phyloP scores from a whole-genome alignment of 1,140 invertebrate species.

The Micrasema minimum region DNA sequence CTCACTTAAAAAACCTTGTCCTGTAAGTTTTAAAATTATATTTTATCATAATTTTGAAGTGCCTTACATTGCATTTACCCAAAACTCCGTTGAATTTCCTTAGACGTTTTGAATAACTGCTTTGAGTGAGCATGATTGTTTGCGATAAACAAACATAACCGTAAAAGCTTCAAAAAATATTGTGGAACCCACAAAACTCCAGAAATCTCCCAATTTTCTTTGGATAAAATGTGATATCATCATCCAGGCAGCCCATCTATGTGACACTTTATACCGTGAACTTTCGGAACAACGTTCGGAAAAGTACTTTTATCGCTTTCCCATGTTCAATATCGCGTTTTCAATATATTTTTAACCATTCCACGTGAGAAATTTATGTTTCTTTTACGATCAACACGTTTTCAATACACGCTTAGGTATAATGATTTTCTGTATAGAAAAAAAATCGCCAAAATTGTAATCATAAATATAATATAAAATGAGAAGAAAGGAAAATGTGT shows the following conservation, averaged over 20 bases:
- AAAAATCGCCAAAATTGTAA: not conserved
- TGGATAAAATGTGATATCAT: constrained; percentile 24
- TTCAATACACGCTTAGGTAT: not conserved
- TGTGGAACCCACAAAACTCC: not conserved
- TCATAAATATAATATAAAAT: not conserved
- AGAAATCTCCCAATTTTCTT: constrained; percentile 4
- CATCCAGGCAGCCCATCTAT: constrained; percentile 2
- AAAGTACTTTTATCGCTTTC: constrained; percentile 1
- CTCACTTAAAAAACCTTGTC: too few species aligned
- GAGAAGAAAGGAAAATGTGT: too few species aligned
- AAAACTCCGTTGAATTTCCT: too few species aligned
- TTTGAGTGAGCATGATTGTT: constrained; percentile 7
- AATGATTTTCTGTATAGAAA: not conserved
- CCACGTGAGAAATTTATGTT: not conserved
- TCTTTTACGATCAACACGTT: not conserved
- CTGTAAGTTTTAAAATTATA: too few species aligned
- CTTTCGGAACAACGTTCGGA: constrained; percentile 8
- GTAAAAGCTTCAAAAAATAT: not conserved
- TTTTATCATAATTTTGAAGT: too few species aligned
- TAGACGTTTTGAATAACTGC: too few species aligned
- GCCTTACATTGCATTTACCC: too few species aligned
- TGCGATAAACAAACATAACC: constrained; percentile 2
- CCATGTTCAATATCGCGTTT: constrained; percentile 1
- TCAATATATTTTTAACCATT: not conserved
- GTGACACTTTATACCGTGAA: constrained; percentile 9